Evolutionary conservation across 2,797 vertebrate species (phyloP), one percentile per base, ranked within the genome.

Genomic region (Ptychadena robeensis): DNA sequence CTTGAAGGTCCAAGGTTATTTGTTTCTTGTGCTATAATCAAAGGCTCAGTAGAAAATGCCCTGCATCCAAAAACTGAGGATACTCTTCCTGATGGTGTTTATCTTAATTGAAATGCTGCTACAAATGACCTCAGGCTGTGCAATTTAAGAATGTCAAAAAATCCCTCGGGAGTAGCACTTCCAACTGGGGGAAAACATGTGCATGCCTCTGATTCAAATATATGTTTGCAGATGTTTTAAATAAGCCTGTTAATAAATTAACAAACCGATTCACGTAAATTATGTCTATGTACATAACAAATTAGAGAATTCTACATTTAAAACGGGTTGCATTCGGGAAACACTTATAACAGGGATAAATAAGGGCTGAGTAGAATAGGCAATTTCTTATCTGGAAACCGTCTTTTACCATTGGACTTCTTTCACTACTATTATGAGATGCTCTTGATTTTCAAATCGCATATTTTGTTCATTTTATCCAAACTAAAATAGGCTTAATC

Each of bases 51-150:
- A 88, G 61, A 63, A 84, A 77, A 75, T 77, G 25, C 61, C 65
- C 30, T n/a, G 59, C 38, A 61, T 79, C 30, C 14, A 74, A 73
- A 87, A n/a, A 28, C 5, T 0, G 15, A 76, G 65, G 28, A 78
- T 86, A 85, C 67, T n/a, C 48, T 86, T 86, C 77, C 64, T 68
- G 6, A 37, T 68, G 69, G 86, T 86, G 61, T 44, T 84, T 84
- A 77, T 82, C 37, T 72, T 38, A 57, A 57, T 57, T 83, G 78
- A 86, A 86, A 84, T 69, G 74, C 31, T 73, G n/a, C 48, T 86
- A 4, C 0, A 1, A 57, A 37, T 48, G 57, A 70, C 72, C 9
- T 35, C 18, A 81, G 82, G 61, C 69, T 75, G 35, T 85, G 72
- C 27, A 77, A 72, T 37, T 82, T 25, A 78, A 81, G 83, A 77